These are phyloP conservation scores for Ovibos moschatus DNA, from an alignment of 2,113 vertebrate genomes.

Conservation along the genomic window DNA sequence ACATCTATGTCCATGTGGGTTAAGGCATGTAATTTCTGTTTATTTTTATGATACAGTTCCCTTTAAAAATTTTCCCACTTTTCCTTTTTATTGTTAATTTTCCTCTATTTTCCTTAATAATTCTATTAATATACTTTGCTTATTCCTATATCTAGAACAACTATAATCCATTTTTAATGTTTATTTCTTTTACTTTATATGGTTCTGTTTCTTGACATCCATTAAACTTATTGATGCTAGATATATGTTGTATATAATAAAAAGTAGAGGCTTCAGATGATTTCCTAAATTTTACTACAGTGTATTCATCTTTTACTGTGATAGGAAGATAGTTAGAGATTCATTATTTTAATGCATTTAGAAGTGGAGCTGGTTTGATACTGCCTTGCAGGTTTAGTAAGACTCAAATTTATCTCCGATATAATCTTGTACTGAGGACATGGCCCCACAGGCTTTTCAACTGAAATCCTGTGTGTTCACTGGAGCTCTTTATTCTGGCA, in stretches of 20 bases:
- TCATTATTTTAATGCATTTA: neutral
- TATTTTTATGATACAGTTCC: neutral
- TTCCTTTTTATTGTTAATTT: neutral
- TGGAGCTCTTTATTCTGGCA: neutral
- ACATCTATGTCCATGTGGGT: neutral
- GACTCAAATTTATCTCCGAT: neutral
- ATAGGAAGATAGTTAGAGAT: neutral
- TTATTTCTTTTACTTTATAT: neutral
- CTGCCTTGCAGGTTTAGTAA: neutral
- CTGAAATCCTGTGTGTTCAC: neutral
- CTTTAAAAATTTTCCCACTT: neutral
- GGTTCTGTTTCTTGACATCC: neutral
- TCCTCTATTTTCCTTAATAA: neutral
- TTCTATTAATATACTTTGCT: neutral
- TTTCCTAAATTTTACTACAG: neutral
- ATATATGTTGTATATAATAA: neutral
- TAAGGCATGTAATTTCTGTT: neutral
- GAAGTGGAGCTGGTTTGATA: neutral
- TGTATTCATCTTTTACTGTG: neutral
- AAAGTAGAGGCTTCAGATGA: neutral
- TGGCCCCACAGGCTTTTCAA: neutral
- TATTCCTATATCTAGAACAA: neutral
- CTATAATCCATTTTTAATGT: neutral
- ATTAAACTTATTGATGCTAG: neutral
- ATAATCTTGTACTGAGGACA: neutral